These are phyloP conservation scores for Netelia melanura DNA, from an alignment of 2,888 invertebrate species.

Conservation along the genomic window DNA sequence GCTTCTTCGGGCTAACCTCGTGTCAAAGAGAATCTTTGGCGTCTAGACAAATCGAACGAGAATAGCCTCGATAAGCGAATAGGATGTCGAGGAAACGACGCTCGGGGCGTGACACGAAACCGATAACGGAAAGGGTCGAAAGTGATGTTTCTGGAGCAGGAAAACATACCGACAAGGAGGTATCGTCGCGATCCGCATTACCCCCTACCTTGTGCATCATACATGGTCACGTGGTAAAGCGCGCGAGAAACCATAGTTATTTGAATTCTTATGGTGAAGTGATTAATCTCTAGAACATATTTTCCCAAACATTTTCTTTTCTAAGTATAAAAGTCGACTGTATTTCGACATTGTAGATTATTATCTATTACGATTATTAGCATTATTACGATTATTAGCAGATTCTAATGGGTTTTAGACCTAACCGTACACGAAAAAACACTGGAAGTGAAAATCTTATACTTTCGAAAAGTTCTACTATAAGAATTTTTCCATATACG, in stretches of 20 bases:
- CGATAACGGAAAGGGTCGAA: constrained; percentile 70
- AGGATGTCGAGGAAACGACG: constrained; percentile 52
- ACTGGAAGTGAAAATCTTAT: too few relatives aligned
- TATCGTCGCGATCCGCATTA: neutral
- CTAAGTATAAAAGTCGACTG: neutral
- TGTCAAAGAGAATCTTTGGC: constrained; percentile 20
- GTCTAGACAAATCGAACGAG: constrained; percentile 39
- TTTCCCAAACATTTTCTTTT: neutral
- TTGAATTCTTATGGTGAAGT: neutral
- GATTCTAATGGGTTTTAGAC: too few relatives aligned
- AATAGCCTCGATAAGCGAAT: constrained; percentile 64
- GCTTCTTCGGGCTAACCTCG: neutral
- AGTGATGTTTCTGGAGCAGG: constrained; percentile 67
- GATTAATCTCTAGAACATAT: neutral
- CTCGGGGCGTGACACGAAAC: constrained; percentile 66
- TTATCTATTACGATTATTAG: too few relatives aligned
- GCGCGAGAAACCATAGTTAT: neutral
- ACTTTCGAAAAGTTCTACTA: too few relatives aligned
- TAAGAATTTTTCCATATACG: too few relatives aligned
- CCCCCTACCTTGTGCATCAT: neutral
- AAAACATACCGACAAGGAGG: constrained; percentile 50
- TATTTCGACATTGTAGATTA: neutral
- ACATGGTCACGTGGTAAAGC: neutral
- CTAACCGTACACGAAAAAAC: too few relatives aligned
- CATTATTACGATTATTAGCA: too few relatives aligned